These are phyloP conservation scores for Papilio polytes DNA, from an alignment of 1,140 invertebrate species.

Conservation along the genomic window DNA sequence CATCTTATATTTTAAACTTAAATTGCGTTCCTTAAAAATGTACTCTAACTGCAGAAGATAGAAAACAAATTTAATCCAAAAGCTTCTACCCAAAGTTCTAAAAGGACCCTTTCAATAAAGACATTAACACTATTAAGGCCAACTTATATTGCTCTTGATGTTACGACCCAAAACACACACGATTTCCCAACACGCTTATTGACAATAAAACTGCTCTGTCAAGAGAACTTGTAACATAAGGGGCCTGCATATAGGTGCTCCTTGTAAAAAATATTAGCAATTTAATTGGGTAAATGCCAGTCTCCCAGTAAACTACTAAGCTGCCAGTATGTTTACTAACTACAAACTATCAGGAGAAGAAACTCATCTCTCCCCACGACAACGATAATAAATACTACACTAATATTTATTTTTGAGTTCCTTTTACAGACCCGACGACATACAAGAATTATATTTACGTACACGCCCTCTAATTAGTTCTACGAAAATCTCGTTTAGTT, in stretches of 20 bases:
- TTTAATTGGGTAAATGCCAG: neutral
- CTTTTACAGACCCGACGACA: neutral
- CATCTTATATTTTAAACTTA: neutral
- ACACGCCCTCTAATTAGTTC: conserved; percentile 57
- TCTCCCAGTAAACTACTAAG: neutral
- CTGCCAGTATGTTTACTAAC: too few species aligned
- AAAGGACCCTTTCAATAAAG: conserved; percentile 5
- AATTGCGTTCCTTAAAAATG: neutral
- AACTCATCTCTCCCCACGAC: neutral
- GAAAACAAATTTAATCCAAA: neutral
- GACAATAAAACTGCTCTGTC: neutral
- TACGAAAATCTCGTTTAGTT: conserved; percentile 48
- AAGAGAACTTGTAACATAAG: neutral
- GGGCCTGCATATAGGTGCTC: neutral
- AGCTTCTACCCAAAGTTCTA: neutral
- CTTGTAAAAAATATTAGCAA: neutral
- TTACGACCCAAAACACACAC: conserved; percentile 5
- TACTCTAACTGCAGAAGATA: neutral
- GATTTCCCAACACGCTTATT: neutral
- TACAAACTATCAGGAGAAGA: too few species aligned
- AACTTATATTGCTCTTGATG: neutral
- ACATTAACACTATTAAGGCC: conserved; percentile 20
- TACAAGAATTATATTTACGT: conserved; percentile 13
- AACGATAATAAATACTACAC: neutral
- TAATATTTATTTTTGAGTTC: neutral